phyloP scores from a whole-genome alignment of 2,888 invertebrate genomes.

The Leucozona laternaria region DNA sequence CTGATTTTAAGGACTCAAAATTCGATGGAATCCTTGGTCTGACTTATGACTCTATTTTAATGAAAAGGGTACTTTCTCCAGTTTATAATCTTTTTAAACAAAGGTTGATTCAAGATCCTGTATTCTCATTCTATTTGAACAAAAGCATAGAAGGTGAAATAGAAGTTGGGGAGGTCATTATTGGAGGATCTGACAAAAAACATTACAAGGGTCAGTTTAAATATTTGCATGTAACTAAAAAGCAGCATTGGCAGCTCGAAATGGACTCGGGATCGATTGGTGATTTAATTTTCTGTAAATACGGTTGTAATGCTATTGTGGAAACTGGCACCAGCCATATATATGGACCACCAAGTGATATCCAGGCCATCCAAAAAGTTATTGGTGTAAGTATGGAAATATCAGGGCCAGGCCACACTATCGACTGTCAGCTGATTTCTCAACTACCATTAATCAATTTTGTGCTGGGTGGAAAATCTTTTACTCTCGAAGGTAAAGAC shows the following conservation, averaged over 20 bases:
- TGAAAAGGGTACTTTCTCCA: slow-evolving; percentile 96
- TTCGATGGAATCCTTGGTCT: slow-evolving; percentile 99
- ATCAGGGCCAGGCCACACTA: no score
- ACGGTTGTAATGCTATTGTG: slow-evolving; percentile 97
- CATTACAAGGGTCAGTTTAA: slow-evolving; percentile 94
- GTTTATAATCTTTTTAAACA: slow-evolving; percentile 97
- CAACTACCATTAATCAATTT: neutral
- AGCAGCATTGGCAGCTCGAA: slow-evolving; percentile 98
- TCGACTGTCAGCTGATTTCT: no score
- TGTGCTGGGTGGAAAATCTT: neutral
- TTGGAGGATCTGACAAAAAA: slow-evolving; percentile 96
- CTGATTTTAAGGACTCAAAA: slow-evolving; percentile 92
- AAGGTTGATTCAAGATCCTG: slow-evolving; percentile 87
- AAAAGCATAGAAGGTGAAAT: slow-evolving; percentile 87
- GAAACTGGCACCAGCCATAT: slow-evolving; percentile 98
- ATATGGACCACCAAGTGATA: slow-evolving; percentile 93
- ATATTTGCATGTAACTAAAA: slow-evolving; percentile 92
- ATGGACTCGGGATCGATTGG: slow-evolving; percentile 90
- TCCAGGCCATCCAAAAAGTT: slow-evolving; percentile 83
- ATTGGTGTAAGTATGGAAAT: no score
- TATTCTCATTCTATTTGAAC: slow-evolving; percentile 94
- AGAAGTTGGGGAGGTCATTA: slow-evolving; percentile 94
- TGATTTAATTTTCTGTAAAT: slow-evolving; percentile 87
- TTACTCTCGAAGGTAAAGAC: neutral
- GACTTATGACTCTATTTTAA: slow-evolving; percentile 94